phyloP scores from a whole-genome alignment of 1,140 invertebrate species.

The Ericerus pela region DNA sequence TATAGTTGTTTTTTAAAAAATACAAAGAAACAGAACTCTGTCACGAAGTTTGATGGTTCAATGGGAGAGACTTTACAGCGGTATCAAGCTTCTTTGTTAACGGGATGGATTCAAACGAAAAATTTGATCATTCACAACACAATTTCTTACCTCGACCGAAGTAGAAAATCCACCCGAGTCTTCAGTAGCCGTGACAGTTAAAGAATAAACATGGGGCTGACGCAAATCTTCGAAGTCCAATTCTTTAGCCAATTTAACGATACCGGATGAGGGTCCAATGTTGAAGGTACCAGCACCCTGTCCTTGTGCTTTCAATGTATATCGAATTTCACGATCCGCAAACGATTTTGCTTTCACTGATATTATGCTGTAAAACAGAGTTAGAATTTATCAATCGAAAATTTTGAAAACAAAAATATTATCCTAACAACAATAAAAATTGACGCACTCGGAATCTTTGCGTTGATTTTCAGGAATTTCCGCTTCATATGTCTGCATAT shows the following conservation, averaged over 20 bases:
- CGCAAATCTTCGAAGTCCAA: slow-evolving; percentile 85
- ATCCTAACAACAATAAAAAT: no score
- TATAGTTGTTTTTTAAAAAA: no score
- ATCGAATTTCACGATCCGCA: slow-evolving; percentile 84
- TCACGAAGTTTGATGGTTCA: no score
- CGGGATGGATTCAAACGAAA: no score
- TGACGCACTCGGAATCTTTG: slow-evolving; percentile 86
- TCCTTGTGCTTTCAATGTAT: slow-evolving; percentile 82
- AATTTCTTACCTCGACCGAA: slow-evolving; percentile 77
- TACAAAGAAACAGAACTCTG: no score
- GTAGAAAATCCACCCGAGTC: slow-evolving; percentile 91
- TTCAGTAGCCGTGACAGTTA: slow-evolving; percentile 84
- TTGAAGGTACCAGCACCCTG: slow-evolving; percentile 90
- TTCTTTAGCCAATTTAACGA: slow-evolving; percentile 87
- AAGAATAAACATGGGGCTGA: slow-evolving; percentile 80
- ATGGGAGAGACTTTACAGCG: no score
- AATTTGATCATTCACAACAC: no score
- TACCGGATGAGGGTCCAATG: slow-evolving; percentile 81
- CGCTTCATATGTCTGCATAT: slow-evolving; percentile 80
- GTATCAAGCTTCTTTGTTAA: no score
- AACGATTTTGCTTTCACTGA: slow-evolving; percentile 93
- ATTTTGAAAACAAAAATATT: no score
- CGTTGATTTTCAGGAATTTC: slow-evolving; percentile 91
- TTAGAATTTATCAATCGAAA: not conserved
- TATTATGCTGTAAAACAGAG: slow-evolving; percentile 57